Conservation (phyloP, 2,797 vertebrate species). For the Morelia viridis region DNA sequence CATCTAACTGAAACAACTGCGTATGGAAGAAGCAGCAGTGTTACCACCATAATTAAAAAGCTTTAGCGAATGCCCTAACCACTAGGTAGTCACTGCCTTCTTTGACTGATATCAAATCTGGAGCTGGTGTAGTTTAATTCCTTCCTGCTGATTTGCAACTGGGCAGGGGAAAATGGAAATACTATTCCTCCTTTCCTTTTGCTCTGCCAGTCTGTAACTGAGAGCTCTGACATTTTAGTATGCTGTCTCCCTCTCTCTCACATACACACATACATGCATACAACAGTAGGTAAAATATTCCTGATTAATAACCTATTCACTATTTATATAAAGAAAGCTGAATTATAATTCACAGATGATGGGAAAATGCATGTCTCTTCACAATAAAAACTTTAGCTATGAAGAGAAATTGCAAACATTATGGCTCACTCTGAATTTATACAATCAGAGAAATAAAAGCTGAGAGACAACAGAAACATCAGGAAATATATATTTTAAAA, state of each 20-base stretch:
- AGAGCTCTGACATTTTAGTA: not conserved
- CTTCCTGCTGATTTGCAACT: not conserved
- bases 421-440: not conserved
- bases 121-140: not conserved
- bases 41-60: not conserved
- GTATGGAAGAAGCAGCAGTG: not conserved
- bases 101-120: not conserved
- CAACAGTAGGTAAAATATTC: not conserved
- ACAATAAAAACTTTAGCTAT: not conserved
- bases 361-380: not conserved
- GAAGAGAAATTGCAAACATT: not conserved
- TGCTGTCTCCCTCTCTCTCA: not conserved
- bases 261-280: not conserved
- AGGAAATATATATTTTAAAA: not conserved
- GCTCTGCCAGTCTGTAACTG: not conserved
- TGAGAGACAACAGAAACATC: not conserved
- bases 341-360: not conserved
- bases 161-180: not conserved
- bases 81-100: not conserved
- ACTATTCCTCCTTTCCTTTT: not conserved
- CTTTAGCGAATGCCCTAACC: not conserved
- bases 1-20: not conserved
- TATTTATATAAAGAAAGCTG: not conserved
- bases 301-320: not conserved
- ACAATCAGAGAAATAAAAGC: not conserved